These are phyloP conservation scores for Rhynchomys soricoides DNA, from an alignment of 2,113 vertebrate genomes.

Conservation along the genomic window DNA sequence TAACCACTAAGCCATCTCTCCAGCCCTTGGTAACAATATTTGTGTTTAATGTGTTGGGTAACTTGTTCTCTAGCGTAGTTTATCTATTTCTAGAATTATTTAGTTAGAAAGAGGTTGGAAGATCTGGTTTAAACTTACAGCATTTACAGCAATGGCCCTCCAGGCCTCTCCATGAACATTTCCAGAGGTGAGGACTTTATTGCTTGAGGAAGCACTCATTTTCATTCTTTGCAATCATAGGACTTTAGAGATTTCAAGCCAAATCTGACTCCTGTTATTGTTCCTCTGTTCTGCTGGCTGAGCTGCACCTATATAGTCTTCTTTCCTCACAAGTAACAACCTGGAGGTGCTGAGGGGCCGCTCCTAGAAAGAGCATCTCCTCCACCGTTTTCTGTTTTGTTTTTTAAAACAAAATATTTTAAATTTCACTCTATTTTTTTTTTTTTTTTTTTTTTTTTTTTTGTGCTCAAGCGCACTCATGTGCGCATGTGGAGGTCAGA, in stretches of 20 bases:
- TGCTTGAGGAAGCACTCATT: background rate
- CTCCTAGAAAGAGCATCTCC: background rate
- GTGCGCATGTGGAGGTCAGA: background rate
- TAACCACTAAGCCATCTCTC: background rate
- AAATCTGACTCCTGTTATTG: background rate
- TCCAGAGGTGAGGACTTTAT: background rate
- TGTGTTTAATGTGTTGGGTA: background rate
- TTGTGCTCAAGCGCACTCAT: background rate
- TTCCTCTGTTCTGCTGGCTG: background rate
- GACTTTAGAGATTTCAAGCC: background rate
- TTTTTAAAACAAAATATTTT: background rate
- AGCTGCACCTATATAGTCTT: background rate
- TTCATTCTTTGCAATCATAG: slow-evolving; percentile 13
- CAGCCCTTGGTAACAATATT: background rate
- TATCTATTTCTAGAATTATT: slow-evolving; percentile 37
- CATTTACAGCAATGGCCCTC: background rate
- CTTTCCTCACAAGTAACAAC: background rate
- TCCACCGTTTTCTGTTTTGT: background rate
- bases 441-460: too few relatives aligned
- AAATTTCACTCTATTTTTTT: background rate
- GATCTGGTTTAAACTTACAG: background rate
- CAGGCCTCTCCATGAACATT: background rate
- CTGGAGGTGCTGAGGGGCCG: background rate
- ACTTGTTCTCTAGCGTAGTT: background rate
- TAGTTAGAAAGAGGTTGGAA: background rate